Base-by-base conservation (phyloP, 2,113 vertebrate species). In the Orientallactaga bullata region DNA sequence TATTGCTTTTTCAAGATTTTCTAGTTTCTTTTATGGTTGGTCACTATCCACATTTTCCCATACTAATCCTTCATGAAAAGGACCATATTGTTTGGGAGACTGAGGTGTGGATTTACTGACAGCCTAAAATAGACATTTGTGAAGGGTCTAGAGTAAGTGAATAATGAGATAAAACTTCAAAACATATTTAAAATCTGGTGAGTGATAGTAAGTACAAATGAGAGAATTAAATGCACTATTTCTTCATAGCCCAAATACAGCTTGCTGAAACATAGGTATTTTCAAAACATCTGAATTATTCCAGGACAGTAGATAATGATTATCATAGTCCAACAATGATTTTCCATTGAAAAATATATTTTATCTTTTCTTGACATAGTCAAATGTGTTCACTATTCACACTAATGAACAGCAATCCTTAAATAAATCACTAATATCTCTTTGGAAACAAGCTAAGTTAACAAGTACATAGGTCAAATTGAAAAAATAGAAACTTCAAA, bases 361-460 rank as follows among this genome's bases (percentile, higher is more conserved):
- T 91, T 77, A 81, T 77, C 18, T 69, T 68, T 80, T 86, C 58
- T 83, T 90, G 28, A 85, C 28, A 72, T 78, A 65, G 20, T 80
- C 17, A 69, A 87, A 92, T 88, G 32, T 47, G 28, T 69, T 93
- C 21, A 69, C 37, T 92, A 88, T 78, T 93, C 74, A 91, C 7
- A 93, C 42, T 85, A 91, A 92, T 58, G 51, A 92, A 63, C 21
- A 94, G 37, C 93, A 95, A 93, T 95, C 20, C 28, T 90, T 94
- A 91, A 82, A 47, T 90, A 93, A 93, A 95, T 78, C 61, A 83
- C n/a, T 72, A 42, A 81, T 74, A 91, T 93, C 5, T 17, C 37
- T 82, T 94, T 85, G 32, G 85, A 95, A 89, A 21, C 17, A 91
- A 12, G n/a, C 72, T 91, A 85, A 93, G 79, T 94, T 96, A 92